These are phyloP conservation scores for Pachyramphus minor DNA, from an alignment of 2,113 vertebrate species.

Conservation along the genomic window DNA sequence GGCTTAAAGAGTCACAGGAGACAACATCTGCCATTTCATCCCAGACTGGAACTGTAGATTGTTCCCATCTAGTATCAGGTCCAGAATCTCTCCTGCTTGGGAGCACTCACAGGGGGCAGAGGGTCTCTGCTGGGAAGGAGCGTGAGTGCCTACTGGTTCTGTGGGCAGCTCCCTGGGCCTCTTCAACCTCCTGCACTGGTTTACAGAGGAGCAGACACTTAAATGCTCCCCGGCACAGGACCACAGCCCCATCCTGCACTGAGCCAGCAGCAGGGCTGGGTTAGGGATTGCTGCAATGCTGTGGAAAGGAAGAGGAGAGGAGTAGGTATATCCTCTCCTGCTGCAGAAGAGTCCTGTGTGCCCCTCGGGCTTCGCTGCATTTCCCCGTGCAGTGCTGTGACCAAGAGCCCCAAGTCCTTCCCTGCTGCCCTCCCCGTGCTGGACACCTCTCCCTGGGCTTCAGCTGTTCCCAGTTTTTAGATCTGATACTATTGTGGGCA, in stretches of 20 bases:
- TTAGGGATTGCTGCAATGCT: background rate
- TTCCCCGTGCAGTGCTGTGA: fast-evolving
- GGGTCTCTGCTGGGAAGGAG: background rate
- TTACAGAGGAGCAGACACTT: background rate
- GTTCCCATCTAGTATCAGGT: fast-evolving
- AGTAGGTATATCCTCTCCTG: background rate
- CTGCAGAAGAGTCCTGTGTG: fast-evolving
- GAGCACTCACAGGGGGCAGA: fast-evolving
- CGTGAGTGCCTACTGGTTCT: fast-evolving
- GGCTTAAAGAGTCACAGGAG: background rate
- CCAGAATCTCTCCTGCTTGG: fast-evolving
- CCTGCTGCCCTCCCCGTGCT: background rate
- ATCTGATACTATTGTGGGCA: background rate
- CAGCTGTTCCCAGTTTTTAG: background rate
- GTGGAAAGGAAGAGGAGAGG: background rate
- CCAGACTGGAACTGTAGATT: background rate
- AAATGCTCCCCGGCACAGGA: background rate
- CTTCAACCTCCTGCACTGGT: background rate
- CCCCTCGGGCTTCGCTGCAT: background rate
- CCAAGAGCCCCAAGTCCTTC: background rate
- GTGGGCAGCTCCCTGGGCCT: fast-evolving
- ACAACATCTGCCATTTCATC: fast-evolving
- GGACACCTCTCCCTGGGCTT: fast-evolving
- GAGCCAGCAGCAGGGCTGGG: background rate
- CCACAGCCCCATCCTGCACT: fast-evolving